These are phyloP conservation scores for Butastur rufipennis DNA, from an alignment of 2,113 vertebrate species.

Conservation along the genomic window DNA sequence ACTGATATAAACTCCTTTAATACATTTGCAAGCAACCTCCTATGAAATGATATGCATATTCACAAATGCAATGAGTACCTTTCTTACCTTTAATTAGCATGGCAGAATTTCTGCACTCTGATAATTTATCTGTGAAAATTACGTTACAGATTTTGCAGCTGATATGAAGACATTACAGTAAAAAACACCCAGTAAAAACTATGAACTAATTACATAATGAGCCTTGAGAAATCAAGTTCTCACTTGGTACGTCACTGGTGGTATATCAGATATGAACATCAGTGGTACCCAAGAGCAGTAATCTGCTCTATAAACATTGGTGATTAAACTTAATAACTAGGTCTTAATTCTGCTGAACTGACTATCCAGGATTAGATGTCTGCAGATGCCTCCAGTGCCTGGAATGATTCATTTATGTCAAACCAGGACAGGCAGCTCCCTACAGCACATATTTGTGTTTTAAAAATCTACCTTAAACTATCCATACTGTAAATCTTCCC, in stretches of 20 bases:
- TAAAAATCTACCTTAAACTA: not conserved
- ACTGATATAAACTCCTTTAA: not conserved
- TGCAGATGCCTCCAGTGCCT: not conserved
- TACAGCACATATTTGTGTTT: not conserved
- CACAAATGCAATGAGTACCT: not conserved
- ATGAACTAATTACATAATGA: conserved; percentile 43
- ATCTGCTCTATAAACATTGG: conserved; percentile 14
- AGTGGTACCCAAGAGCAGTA: not conserved
- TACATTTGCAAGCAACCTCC: not conserved
- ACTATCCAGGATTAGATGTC: not conserved
- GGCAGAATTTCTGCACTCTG: not conserved
- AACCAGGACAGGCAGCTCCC: not conserved
- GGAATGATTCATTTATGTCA: not conserved
- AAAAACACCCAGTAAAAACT: conserved; percentile 16
- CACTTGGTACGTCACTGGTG: not conserved
- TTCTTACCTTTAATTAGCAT: conserved; percentile 13
- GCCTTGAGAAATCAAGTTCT: conserved; percentile 26
- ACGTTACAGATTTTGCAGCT: conserved; percentile 14
- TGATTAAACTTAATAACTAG: conserved; percentile 55
- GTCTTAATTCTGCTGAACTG: conserved; percentile 20
- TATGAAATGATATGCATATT: conserved; percentile 4
- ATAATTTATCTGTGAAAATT: conserved; percentile 42
- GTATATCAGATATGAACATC: conserved; percentile 20
- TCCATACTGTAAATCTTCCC: not conserved
- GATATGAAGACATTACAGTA: conserved; percentile 39